phyloP scores from a whole-genome alignment of 2,113 vertebrate genomes.

The Neolamprologus falcicula region DNA sequence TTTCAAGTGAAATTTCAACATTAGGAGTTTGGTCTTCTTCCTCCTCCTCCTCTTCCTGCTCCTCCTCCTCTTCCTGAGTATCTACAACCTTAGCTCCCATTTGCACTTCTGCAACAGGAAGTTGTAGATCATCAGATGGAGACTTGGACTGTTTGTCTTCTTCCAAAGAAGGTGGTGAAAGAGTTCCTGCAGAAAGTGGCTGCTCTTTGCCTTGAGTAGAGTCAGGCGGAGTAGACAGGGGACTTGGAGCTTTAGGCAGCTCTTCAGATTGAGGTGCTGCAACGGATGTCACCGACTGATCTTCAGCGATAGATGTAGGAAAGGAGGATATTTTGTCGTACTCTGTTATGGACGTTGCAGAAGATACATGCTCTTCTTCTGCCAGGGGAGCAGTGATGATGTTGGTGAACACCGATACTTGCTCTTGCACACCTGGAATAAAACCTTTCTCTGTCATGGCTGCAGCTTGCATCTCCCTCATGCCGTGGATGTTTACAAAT shows the following conservation, averaged over 20 bases:
- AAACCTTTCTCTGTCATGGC: constrained; percentile 72
- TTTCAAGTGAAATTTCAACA: constrained; percentile 74
- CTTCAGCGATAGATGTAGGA: constrained; percentile 91
- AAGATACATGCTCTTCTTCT: constrained; percentile 96
- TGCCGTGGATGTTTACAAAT: constrained; percentile 81
- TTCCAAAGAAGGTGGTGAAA: constrained; percentile 92
- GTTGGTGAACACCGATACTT: constrained; percentile 82
- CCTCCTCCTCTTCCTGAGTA: constrained; percentile 66
- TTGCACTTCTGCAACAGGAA: constrained; percentile 68
- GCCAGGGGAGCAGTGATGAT: constrained; percentile 92
- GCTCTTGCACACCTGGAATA: constrained; percentile 69
- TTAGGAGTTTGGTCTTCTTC: constrained; percentile 78
- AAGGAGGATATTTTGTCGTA: constrained; percentile 94
- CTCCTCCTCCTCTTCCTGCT: constrained; percentile 74
- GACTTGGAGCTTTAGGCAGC: constrained; percentile 79
- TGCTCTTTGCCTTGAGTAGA: constrained; percentile 82
- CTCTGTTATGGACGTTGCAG: constrained; percentile 95
- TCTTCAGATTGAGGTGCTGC: constrained; percentile 87
- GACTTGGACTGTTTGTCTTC: constrained; percentile 91
- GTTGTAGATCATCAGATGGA: constrained; percentile 80
- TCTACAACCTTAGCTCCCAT: constrained; percentile 51
- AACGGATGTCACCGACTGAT: constrained; percentile 85
- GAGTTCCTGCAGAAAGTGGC: constrained; percentile 84
- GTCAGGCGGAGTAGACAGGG: constrained; percentile 74
- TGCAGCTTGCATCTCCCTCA: constrained; percentile 71